Conservation (phyloP, 2,888 invertebrate species). For the Microctonus brassicae region DNA sequence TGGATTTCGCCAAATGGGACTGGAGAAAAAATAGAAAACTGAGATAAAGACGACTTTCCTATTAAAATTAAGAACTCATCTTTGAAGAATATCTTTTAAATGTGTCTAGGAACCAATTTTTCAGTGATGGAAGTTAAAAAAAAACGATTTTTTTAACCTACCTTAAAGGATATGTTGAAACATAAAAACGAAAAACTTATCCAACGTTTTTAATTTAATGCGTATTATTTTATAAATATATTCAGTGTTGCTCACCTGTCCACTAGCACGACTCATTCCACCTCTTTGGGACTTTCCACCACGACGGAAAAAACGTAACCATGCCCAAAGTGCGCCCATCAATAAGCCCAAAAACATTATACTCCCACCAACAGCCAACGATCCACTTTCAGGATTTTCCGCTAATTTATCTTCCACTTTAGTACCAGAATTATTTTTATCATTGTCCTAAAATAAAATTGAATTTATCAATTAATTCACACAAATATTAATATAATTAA, state of each 20-base stretch:
- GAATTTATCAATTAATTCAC: neutral
- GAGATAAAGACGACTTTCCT: too few species aligned
- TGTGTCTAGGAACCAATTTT: too few species aligned
- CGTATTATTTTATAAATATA: conserved; percentile 13
- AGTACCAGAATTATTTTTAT: conserved; percentile 13
- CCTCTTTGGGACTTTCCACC: conserved; percentile 63
- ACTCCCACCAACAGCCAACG: conserved; percentile 60
- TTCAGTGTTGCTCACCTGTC: conserved; percentile 60
- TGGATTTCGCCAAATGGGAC: too few species aligned
- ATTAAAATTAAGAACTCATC: too few species aligned
- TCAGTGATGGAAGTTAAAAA: too few species aligned
- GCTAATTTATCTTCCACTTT: conserved; percentile 41
- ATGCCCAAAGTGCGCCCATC: conserved; percentile 60
- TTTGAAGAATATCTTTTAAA: too few species aligned
- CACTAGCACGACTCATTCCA: conserved; percentile 61
- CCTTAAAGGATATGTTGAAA: too few species aligned
- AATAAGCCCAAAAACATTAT: conserved; percentile 61
- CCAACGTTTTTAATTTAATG: too few species aligned
- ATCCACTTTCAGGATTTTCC: conserved; percentile 53
- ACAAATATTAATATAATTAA: neutral
- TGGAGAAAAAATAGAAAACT: too few species aligned
- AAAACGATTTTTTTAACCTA: too few species aligned
- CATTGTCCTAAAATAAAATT: conserved; percentile 22
- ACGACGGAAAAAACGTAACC: conserved; percentile 61
- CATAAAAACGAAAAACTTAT: too few species aligned